Evolutionary conservation across 2,113 vertebrate genomes (phyloP).

Genomic region (Psammodynastes pulverulentus): DNA sequence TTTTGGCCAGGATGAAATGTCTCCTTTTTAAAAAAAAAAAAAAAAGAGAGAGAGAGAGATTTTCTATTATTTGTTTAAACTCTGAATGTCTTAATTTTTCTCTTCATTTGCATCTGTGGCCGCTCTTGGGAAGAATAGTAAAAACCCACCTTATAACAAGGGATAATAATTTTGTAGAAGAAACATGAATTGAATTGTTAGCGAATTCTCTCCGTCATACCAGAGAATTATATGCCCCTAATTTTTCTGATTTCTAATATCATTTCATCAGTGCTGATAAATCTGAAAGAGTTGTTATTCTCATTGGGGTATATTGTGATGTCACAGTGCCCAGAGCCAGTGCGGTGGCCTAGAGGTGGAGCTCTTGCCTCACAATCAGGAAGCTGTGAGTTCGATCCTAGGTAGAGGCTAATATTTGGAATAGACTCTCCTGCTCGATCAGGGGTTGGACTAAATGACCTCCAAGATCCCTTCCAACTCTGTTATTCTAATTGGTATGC

Average conservation of each 20-base stretch:
- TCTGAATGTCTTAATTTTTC: neutral
- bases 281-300: neutral
- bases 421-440: too few species aligned
- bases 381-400: too few species aligned
- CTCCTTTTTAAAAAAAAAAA: neutral
- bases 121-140: neutral
- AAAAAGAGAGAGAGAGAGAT: neutral
- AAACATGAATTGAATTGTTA: neutral
- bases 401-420: too few species aligned
- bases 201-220: too few species aligned
- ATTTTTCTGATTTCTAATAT: neutral
- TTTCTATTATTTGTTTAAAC: neutral
- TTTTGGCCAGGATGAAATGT: neutral
- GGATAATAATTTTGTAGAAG: neutral
- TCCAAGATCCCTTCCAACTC: too few species aligned
- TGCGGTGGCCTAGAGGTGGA: too few species aligned
- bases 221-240: neutral
- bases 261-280: neutral
- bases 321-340: too few species aligned
- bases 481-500: too few species aligned
- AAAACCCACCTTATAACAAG: neutral
- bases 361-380: too few species aligned
- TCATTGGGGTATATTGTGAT: neutral
- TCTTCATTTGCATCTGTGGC: neutral
- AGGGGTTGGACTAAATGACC: too few species aligned